Base-by-base conservation (phyloP, 2,113 vertebrate genomes). In the Addax nasomaculatus region DNA sequence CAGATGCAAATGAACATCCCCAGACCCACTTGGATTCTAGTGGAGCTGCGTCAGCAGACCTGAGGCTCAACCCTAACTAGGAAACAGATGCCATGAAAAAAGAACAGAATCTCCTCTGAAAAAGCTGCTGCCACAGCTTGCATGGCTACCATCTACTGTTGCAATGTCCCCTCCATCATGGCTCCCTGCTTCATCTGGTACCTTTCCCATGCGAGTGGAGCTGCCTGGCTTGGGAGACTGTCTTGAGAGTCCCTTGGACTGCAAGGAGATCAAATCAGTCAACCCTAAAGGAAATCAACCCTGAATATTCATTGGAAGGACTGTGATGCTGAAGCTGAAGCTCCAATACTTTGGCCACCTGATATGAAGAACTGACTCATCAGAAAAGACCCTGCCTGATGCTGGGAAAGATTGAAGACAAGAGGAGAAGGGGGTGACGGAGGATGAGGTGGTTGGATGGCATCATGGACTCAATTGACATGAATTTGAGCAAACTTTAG, bases 81-180 rank as follows among this genome's bases (percentile, higher is more conserved):
- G 85, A 93, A 97, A 93, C 96, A 98, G 97, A 95, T 89, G 93
- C 78, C 89, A 23, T 67, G 23, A 55, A 84, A 91, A 51, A 94
- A 80, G 96, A 94, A 97, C 12, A 7, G 85, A 97, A 97, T 96
- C 83, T 33, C 45, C 55, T 49, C 49, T 33, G 96, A 85, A 33
- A 55, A 79, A 85, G 85, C 97, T 84, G 90, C 90, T 2, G 7
- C 60, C 57, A 16, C 51, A 43, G 62, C 81, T 94, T 79, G 73
- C 70, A 30, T 73, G 95, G 95, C 95, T 60, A 58, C 96, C 96
- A 95, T 97, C 94, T 98, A 95, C 92, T 95, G 0, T 55, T 9
- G 55, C 87, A 81, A 78, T 19, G 53, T 93, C 81, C 62, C 81
- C 84, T 45, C 51, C 33, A 25, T 5, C 51, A 89, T 57, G 43